Base-by-base conservation (phyloP, 2,888 invertebrate species). In the Drosophila phalerata region DNA sequence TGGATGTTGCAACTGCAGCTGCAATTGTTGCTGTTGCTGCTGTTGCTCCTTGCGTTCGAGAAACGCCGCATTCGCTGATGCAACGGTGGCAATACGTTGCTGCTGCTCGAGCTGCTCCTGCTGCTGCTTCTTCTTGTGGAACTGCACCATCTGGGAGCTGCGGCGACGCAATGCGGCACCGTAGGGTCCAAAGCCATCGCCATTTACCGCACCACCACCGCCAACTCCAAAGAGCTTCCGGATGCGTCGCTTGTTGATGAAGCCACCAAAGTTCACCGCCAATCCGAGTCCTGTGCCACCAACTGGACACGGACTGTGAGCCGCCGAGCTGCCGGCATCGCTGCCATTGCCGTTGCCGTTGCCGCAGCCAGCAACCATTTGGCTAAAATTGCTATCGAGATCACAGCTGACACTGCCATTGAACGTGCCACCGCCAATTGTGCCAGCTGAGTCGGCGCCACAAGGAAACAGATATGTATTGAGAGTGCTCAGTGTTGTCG, bases 391-490 rank as follows among this genome's bases (percentile, higher is more conserved):
- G 79, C 91, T 92, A 68, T 92, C 92, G 61, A 92, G 82, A 60
- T 92, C 92, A 65, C 90, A 91, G 55, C 92, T 91, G 68, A 81
- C 79, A 74, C 89, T 91, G 72, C 91, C 91, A 37, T 88, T 86
- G 57, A 89, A 79, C 5, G 88, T 89, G 57, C 85, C 75, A 13
- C 84, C 90, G 4, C 90, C 90, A 30, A 90, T 87, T 51, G 88
- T 88, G 73, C 90, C 90, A 5, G 86, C 81, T 6, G 89, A 89
- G 28, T 88, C 90, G 71, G 88, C 83, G n/a, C 90, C 88, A 52
- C 91, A 90, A 42, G 92, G 92, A 64, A 92, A 92, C 11, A 92
- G 91, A 92, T 92, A 92, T 91, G 92, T 92, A 72, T 92, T 92
- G 25, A 92, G 81, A 22, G 92, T 92, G 79, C 91, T 92, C 61